Conservation (phyloP, 1,140 invertebrate species). For the Pogonus chalceus region DNA sequence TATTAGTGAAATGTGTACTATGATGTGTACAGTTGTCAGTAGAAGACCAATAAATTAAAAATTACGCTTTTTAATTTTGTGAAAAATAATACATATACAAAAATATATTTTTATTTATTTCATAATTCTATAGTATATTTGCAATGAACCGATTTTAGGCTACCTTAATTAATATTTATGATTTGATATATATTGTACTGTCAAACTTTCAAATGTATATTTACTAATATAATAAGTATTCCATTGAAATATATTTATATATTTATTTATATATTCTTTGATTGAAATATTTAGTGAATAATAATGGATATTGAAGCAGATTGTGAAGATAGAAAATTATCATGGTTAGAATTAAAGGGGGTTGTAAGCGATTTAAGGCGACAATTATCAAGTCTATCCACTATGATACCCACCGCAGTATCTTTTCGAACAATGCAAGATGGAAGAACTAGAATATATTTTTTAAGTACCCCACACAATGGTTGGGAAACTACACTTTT, state of each 20-base stretch:
- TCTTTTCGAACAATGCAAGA: slow-evolving; percentile 67
- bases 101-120: not conserved
- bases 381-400: slow-evolving; percentile 62
- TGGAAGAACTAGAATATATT: slow-evolving; percentile 76
- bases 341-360: slow-evolving; percentile 71
- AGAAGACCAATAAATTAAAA: not conserved
- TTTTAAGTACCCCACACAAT: slow-evolving; percentile 72
- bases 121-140: not conserved
- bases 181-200: not conserved
- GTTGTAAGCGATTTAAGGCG: slow-evolving; percentile 74
- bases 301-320: slow-evolving; percentile 14
- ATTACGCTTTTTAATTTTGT: not conserved
- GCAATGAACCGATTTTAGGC: not conserved
- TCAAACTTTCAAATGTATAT: not conserved
- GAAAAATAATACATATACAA: not conserved
- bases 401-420: slow-evolving; percentile 66
- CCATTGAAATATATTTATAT: too few relatives aligned
- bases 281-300: not conserved
- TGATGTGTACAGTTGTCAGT: slow-evolving; percentile 3
- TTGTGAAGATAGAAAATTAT: slow-evolving; percentile 27
- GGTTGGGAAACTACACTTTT: slow-evolving; percentile 81
- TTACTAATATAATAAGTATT: too few relatives aligned
- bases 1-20: slow-evolving; percentile 3
- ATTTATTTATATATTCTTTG: too few relatives aligned
- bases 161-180: not conserved